Base-by-base conservation (phyloP, 2,888 invertebrate species). In the Lingula anatina region DNA sequence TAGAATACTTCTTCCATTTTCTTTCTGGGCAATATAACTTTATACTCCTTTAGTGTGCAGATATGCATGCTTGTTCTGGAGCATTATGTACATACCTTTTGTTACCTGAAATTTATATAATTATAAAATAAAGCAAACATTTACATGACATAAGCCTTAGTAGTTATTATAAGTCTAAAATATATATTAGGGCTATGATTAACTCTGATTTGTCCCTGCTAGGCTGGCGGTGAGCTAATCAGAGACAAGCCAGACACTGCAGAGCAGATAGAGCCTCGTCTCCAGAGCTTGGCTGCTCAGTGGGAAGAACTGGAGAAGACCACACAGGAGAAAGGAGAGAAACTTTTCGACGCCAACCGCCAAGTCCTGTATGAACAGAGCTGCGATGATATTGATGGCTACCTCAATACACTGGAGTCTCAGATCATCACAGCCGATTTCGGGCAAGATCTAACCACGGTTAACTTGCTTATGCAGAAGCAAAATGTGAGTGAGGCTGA, bases 381-480 rank as follows among this genome's bases (percentile, higher is more conserved):
- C 35, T 94, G 94, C 77, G 96, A 96, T 75, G 96, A 97, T 71
- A 95, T 97, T 71, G 96, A 97, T 76, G 91, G 94, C 0, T 99
- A 97, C 91, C 95, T 99, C 83, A 92, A 89, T 73, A 94, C 97
- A 70, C 83, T 99, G 57, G 97, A 99, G 80, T 94, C 94, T 70
- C 96, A 99, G 61, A 68, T 77, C 49, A 65, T 75, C 46, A 70
- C 71, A 20, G 74, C 75, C 46, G 71, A 72, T 44, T 60, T 68
- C 20, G 95, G 74, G 63, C 79, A 79, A 54, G 97, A 99, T 82
- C 83, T 99, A 69, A 96, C 97, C 47, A 96, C 96, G 42, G 99
- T 99, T 54, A 99, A 99, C 73, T 94, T 97, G 73, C 85, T 96
- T 45, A 95, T 99, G 90, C 96, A 97, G 81, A 96, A 96, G 80